Conservation (phyloP, 2,888 invertebrate genomes). For the Troides aeacus region DNA sequence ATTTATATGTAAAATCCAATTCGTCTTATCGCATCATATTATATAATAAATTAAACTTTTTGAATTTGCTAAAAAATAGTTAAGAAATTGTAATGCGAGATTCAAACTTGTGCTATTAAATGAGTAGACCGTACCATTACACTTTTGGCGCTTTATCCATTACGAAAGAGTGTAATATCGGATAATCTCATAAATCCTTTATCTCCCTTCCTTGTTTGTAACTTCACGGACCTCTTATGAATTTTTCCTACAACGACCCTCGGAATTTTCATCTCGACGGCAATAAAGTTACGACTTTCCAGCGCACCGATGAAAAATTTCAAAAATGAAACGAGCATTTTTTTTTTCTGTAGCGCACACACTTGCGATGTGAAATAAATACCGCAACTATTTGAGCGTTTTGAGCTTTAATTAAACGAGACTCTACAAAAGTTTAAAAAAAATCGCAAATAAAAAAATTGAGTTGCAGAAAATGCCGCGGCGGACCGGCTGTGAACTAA, state of each 20-base stretch:
- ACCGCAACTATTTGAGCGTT: neutral
- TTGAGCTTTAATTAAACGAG: neutral
- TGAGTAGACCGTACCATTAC: too few relatives aligned
- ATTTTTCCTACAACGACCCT: constrained; percentile 22
- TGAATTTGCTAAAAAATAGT: too few relatives aligned
- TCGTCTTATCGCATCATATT: too few relatives aligned
- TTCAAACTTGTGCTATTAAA: too few relatives aligned
- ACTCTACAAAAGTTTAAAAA: neutral
- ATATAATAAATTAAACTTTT: too few relatives aligned
- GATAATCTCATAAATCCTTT: constrained; percentile 19
- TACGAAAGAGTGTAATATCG: constrained; percentile 9
- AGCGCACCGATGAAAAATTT: constrained; percentile 14
- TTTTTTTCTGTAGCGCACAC: neutral
- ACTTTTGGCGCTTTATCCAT: too few relatives aligned
- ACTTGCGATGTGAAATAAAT: neutral
- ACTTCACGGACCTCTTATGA: constrained; percentile 16
- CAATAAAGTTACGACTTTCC: constrained; percentile 18
- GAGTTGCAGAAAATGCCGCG: constrained; percentile 1
- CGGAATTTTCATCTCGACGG: constrained; percentile 19
- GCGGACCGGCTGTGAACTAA: constrained; percentile 17
- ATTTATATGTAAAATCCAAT: too few relatives aligned
- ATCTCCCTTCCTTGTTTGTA: constrained; percentile 17
- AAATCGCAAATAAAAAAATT: neutral
- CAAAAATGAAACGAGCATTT: constrained; percentile 7
- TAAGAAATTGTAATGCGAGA: too few relatives aligned